Evolutionary conservation across 2,888 invertebrate species (phyloP).

Genomic region (Cephus spinipes): DNA sequence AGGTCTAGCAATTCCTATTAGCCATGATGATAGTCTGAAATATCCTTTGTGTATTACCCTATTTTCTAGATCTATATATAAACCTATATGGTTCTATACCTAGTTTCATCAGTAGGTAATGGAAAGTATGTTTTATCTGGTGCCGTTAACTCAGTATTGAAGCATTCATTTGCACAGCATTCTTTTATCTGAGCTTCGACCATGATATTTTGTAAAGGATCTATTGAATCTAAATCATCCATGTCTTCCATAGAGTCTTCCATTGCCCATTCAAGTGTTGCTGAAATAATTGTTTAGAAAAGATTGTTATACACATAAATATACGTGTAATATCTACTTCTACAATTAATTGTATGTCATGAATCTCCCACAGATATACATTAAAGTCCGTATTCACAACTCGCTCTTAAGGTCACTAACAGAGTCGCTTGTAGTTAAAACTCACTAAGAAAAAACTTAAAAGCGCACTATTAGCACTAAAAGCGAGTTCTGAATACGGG

Average conservation of each 20-base stretch:
- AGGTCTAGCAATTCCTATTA: conserved; percentile 18
- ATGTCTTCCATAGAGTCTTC: conserved; percentile 15
- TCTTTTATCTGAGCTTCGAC: conserved; percentile 13
- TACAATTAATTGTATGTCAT: not conserved
- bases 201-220: conserved; percentile 11
- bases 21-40: conserved; percentile 24
- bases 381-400: no score
- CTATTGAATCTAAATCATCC: conserved; percentile 4
- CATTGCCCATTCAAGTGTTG: conserved; percentile 17
- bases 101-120: conserved; percentile 24
- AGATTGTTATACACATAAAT: not conserved
- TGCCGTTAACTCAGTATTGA: conserved; percentile 15
- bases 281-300: conserved; percentile 14
- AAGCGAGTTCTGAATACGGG: no score
- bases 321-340: not conserved
- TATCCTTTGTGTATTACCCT: not conserved
- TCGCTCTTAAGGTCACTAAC: no score
- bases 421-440: no score
- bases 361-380: not conserved
- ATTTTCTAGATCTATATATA: not conserved
- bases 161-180: conserved; percentile 20
- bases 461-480: no score
- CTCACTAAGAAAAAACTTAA: no score
- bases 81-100: conserved; percentile 17
- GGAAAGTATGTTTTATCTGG: conserved; percentile 27